Evolutionary conservation across 2,797 vertebrate genomes (phyloP).

Genomic region (Diceros bicornis): DNA sequence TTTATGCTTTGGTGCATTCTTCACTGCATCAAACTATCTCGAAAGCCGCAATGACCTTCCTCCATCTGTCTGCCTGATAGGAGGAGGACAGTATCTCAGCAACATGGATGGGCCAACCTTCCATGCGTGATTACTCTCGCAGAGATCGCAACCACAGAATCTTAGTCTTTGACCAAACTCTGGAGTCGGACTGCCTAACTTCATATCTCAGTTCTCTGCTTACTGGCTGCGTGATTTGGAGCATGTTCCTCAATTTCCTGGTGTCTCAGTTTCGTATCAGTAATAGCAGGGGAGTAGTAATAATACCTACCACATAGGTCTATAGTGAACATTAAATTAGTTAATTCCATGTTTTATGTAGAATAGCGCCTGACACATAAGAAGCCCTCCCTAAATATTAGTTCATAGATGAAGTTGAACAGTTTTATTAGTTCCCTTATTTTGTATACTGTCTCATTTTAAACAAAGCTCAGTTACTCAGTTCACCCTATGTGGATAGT

Average conservation of each 20-base stretch:
- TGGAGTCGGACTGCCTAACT: neutral
- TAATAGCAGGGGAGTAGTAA: neutral
- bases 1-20: neutral
- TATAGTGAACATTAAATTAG: neutral
- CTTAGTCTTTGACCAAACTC: neutral
- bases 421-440: neutral
- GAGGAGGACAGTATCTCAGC: neutral
- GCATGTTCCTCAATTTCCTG: neutral
- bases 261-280: neutral
- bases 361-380: neutral
- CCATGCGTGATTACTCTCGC: neutral
- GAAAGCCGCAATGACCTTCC: neutral
- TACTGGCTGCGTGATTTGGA: neutral
- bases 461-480: neutral
- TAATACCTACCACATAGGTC: neutral
- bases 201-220: neutral
- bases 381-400: neutral
- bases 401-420: neutral
- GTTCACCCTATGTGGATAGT: neutral
- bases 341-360: neutral
- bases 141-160: neutral
- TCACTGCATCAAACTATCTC: neutral
- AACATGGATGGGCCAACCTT: neutral
- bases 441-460: neutral
- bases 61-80: neutral